A percentile compares a stretch with the other conserved stretches of the same genome.
Conservation (phyloP, 2,888 invertebrate genomes). For the Chrysolina oricalcia region DNA sequence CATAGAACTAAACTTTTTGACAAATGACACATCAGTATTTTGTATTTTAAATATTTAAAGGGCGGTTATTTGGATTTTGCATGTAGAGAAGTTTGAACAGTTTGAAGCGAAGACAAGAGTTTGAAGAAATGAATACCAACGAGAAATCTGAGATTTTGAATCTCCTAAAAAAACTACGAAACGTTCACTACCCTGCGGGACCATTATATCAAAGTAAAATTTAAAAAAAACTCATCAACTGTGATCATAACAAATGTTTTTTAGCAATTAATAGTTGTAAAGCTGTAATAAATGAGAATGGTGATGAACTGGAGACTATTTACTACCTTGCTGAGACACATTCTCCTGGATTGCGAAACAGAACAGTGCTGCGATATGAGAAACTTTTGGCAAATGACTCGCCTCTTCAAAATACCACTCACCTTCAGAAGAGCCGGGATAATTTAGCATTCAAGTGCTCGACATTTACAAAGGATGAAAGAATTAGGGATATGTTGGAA, state of each 20-base stretch:
- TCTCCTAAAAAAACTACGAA: constrained; percentile 46
- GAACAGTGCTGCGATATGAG: constrained; percentile 62
- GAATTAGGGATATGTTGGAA: constrained; percentile 59
- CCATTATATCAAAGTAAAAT: constrained; percentile 56
- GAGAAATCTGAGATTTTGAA: constrained; percentile 19
- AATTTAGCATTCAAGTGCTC: constrained; percentile 61
- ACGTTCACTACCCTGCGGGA: constrained; percentile 52
- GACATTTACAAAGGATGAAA: constrained; percentile 47
- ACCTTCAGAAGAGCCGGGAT: constrained; percentile 58
- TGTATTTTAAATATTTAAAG: not conserved
- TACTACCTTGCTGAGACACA: constrained; percentile 67
- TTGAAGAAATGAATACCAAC: not conserved
- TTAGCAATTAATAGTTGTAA: constrained; percentile 61
- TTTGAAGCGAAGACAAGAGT: too few relatives aligned
- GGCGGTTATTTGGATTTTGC: not conserved
- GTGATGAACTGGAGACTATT: constrained; percentile 64
- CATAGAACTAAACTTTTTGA: too few relatives aligned
- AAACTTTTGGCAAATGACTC: constrained; percentile 53
- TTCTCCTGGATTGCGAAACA: constrained; percentile 63
- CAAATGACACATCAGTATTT: too few relatives aligned
- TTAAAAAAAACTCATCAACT: not conserved
- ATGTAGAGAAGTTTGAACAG: too few relatives aligned
- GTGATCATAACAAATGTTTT: constrained; percentile 33
- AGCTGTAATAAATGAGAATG: constrained; percentile 53
- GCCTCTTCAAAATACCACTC: constrained; percentile 33